These are phyloP conservation scores for Turritopsis dohrnii DNA, from an alignment of 30 jellyfish, hydroid and myxozoan species.

Conservation along the genomic window DNA sequence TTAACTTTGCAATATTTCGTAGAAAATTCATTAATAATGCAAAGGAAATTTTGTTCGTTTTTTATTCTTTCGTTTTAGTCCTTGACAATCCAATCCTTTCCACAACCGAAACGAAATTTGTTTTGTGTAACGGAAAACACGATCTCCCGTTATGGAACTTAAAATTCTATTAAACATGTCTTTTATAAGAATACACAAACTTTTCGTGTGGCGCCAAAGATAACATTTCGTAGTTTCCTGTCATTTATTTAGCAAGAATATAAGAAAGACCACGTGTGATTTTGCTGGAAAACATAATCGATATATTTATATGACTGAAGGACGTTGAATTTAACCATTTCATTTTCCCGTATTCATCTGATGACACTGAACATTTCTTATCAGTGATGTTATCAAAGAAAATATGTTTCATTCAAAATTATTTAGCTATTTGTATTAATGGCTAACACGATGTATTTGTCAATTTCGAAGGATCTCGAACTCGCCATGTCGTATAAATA, in stretches of 20 bases:
- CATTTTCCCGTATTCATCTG: background rate
- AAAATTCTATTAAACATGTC: background rate
- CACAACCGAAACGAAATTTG: background rate
- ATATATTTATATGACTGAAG: background rate
- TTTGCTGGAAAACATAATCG: background rate
- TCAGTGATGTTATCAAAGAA: background rate
- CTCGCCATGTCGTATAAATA: background rate
- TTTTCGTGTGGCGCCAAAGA: background rate
- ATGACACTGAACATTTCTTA: background rate
- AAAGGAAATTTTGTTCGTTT: too few species aligned
- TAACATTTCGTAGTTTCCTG: background rate
- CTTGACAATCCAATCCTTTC: background rate
- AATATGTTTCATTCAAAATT: background rate
- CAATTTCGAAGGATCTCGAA: background rate
- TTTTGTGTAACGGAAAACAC: background rate
- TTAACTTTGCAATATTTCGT: too few species aligned
- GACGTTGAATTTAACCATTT: background rate
- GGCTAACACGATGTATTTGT: background rate
- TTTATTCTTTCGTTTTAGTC: background rate
- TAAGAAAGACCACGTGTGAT: background rate
- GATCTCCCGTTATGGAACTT: background rate
- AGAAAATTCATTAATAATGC: too few species aligned
- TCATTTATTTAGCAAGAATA: background rate
- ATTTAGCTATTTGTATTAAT: background rate
- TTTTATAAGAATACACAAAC: background rate